phyloP scores from a whole-genome alignment of 2,888 invertebrate species.

The Plemyria rubiginata region DNA sequence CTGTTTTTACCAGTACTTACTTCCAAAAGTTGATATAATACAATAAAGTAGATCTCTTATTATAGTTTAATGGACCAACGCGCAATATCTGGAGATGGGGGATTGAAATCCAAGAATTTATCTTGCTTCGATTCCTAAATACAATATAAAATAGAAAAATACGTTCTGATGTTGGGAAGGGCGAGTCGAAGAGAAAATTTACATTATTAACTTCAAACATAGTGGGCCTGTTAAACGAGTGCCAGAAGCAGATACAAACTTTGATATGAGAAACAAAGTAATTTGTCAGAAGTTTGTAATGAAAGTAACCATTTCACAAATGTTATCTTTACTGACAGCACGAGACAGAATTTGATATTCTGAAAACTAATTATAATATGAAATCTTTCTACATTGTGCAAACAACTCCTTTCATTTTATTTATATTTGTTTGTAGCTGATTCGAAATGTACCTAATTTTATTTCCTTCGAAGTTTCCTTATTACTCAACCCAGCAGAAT shows the following conservation, averaged over 20 bases:
- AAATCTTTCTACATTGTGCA: constrained; percentile 2
- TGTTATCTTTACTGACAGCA: not conserved
- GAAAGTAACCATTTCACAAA: not conserved
- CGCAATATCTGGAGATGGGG: constrained; percentile 21
- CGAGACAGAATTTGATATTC: not conserved
- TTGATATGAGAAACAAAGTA: not conserved
- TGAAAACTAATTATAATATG: not conserved
- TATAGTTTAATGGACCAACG: constrained; percentile 29
- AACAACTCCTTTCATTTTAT: constrained; percentile 1
- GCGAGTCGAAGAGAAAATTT: too few relatives aligned
- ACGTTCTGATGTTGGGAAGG: too few relatives aligned
- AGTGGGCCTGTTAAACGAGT: too few relatives aligned
- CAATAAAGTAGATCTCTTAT: too few relatives aligned
- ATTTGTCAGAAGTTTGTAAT: not conserved
- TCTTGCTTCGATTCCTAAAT: constrained; percentile 9
- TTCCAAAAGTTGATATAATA: too few relatives aligned
- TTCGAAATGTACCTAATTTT: constrained; percentile 5
- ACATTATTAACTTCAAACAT: too few relatives aligned
- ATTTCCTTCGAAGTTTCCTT: constrained; percentile 3
- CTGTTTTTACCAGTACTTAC: too few relatives aligned
- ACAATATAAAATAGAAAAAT: constrained; percentile 5
- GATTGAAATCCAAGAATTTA: constrained; percentile 10
- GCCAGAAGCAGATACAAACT: not conserved
- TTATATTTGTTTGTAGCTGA: not conserved
- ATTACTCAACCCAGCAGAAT: constrained; percentile 1